These are phyloP conservation scores for Gymnoscelis rufifasciata DNA, from an alignment of 2,888 invertebrate genomes.

Conservation along the genomic window DNA sequence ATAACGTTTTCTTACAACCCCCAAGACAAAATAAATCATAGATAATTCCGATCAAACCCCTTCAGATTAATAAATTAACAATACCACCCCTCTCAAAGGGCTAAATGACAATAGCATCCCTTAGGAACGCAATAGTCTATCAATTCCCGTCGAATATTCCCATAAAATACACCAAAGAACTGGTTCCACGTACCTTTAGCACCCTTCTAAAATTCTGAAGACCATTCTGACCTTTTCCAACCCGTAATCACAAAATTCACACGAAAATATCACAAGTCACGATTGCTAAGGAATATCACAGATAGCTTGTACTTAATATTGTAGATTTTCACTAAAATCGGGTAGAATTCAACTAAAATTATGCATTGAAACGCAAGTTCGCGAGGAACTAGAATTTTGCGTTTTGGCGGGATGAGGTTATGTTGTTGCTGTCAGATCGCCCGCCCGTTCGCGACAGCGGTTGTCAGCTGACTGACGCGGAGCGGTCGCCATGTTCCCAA, in stretches of 20 bases:
- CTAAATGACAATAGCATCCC: constrained; percentile 25
- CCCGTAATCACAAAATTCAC: constrained; percentile 9
- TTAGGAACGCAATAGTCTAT: constrained; percentile 22
- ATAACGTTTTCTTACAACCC: constrained; percentile 12
- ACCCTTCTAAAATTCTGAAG: constrained; percentile 17
- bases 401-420: constrained; percentile 19
- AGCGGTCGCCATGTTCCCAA: not conserved
- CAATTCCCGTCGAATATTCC: constrained; percentile 18
- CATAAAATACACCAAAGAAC: constrained; percentile 29
- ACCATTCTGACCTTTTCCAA: constrained; percentile 27
- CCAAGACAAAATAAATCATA: constrained; percentile 9
- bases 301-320: constrained; percentile 9
- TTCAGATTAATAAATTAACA: constrained; percentile 21
- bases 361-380: constrained; percentile 4
- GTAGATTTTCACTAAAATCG: constrained; percentile 7
- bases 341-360: constrained; percentile 8
- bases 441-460: constrained; percentile 10
- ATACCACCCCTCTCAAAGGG: constrained; percentile 19
- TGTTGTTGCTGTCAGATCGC: constrained; percentile 12
- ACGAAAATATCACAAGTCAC: constrained; percentile 12
- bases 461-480: constrained; percentile 27
- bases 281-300: constrained; percentile 12
- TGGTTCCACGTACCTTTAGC: constrained; percentile 27
- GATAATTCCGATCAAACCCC: constrained; percentile 5
- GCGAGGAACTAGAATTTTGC: not conserved